phyloP scores from a whole-genome alignment of 37 sponge, comb jelly and placozoan genomes.

The Bolinopsis microptera region DNA sequence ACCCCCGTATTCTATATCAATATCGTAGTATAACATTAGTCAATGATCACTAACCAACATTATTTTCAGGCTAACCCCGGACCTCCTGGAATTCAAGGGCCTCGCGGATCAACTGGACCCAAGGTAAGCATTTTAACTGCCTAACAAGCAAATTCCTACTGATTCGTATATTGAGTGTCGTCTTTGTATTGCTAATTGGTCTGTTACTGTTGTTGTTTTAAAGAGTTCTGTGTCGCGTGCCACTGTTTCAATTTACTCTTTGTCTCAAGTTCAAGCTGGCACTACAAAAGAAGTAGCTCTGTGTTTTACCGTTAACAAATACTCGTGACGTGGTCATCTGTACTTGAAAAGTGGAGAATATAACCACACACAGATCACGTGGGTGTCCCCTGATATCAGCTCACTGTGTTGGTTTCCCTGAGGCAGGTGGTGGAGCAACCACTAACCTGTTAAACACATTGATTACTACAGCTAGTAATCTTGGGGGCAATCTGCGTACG shows the following conservation, averaged over 20 bases:
- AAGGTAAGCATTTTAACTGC: not conserved
- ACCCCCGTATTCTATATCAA: no score
- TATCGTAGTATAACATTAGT: no score
- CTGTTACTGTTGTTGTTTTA: no score
- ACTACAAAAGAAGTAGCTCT: not conserved
- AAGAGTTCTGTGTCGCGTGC: not conserved
- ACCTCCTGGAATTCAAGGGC: conserved; percentile 27
- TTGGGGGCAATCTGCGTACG: not conserved
- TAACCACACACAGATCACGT: no score
- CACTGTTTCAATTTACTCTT: not conserved
- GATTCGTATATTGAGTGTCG: not conserved
- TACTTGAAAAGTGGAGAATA: no score
- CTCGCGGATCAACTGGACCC: not conserved
- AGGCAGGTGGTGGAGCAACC: not conserved
- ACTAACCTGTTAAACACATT: not conserved
- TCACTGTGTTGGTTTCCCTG: no score
- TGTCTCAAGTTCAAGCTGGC: not conserved
- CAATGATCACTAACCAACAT: not conserved
- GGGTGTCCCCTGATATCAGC: no score
- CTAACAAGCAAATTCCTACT: not conserved
- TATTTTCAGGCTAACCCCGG: not conserved
- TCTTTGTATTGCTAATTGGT: no score
- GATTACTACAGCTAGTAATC: not conserved
- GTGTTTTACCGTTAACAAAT: not conserved
- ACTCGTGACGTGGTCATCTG: no score